Evolutionary conservation across 2,113 vertebrate genomes (phyloP), one percentile per base, ranked within the genome.

Genomic region (Candoia aspera): DNA sequence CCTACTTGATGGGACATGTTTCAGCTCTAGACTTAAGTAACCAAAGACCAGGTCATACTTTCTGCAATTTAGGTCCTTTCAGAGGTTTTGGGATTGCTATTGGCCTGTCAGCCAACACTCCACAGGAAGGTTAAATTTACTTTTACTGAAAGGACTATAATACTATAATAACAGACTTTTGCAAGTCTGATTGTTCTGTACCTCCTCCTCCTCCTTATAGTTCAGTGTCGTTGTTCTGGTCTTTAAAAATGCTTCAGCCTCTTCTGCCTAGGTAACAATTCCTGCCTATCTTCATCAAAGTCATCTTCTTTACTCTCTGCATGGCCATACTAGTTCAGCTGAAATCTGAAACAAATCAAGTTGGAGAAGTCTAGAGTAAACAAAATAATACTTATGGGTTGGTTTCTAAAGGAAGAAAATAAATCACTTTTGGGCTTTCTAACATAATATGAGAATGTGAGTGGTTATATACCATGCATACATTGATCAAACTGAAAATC

Each of bases 401-500:
- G 37, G 10, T 91, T 24, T 68, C 13, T n/a, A 84, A 33, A 59
- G 60, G 33, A 90, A 2, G 0, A 26, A 79, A 13, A n/a, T 24
- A n/a, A 15, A 11, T 19, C 79, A 2, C 58, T 8, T 79, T 79
- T 55, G n/a, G 58, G 58, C 24, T 62, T 62, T 84, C 37, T 55
- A 91, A 68, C 21, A 55, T 91, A 55, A 87, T 91, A 73, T 55
- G 53, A 73, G 84, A 87, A 91, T 68, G 73, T 91, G 59, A 87
- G 90, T 87, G 53, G 90, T 92, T 93, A 90, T 92, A 88, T 2
- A 84, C 37, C 79, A 87, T 85, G 94, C 93, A 91, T 26, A 94
- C 94, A 94, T 54, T n/a, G 42, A 92, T 93, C 86, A 95, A 92
- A 92, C 90, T 68, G 91, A 95, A 93, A 89, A 95, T 84, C 84